Evolutionary conservation across 2,113 vertebrate genomes (phyloP), one percentile per base, ranked within the genome.

Genomic region (Piprites chloris): DNA sequence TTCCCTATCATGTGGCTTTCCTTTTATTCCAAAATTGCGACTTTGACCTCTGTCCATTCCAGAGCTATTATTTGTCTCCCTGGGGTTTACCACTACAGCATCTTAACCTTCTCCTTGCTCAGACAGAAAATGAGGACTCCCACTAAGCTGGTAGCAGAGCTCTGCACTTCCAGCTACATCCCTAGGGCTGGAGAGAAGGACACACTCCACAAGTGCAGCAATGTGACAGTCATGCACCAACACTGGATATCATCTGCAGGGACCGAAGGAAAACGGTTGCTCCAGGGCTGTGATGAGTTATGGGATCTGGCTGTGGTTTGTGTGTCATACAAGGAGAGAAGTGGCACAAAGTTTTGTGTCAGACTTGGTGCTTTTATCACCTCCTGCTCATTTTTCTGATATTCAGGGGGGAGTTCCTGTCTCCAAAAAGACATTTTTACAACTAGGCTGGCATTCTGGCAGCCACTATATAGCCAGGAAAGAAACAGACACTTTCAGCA

Each of bases 121-220:
- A 61, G 16, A 21, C 6, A 33, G 63, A 66, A 72, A 9, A 5
- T 53, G 11, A 85, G 8, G n/a, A 13, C 10, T 41, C n/a, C 30
- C 41, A 27, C 12, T 33, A 19, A 59, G 35, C 30, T 26, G 5
- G 6, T 8, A 16, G 42, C 26, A 63, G 50, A 90, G 30, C 10
- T 68, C 73, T 52, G 39, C 26, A 2, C 13, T 13, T 58, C 35
- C 41, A 72, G 44, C n/a, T 5, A 3, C 14, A 20, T 2, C 5
- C 35, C 41, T 44, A 58, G 49, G n/a, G 26, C 12, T 49, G 4
- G 9, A 20, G 30, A 63, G 27, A 5, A 63, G 35, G 20, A 18
- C 24, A 28, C 9, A 2, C 1, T 14, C 24, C 53, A 17, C 49
- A 12, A 1, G 1, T 2, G 71, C 47, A 79, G 16, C 33, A 16